Evolutionary conservation across 92 coral and sea anemone species (phyloP).

Genomic region (Bergia puertoricense): DNA sequence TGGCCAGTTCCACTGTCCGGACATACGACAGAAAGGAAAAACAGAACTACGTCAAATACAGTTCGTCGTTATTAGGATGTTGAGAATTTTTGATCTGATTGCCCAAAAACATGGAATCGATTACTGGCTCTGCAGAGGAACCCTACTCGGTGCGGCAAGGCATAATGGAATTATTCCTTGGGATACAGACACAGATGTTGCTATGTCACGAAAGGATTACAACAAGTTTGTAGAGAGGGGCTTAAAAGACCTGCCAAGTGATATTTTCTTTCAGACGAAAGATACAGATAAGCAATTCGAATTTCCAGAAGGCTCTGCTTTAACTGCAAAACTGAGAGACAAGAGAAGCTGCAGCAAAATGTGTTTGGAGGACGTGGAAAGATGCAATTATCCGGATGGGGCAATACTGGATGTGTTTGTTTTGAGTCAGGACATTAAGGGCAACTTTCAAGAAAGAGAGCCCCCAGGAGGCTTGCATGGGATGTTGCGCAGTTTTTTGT

Average conservation of each 20-base stretch:
- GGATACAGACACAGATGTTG: constrained; percentile 73
- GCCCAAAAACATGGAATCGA: constrained; percentile 58
- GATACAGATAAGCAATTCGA: constrained; percentile 50
- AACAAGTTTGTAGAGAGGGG: constrained; percentile 60
- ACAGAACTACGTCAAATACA: constrained; percentile 55
- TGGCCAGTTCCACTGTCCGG: constrained; percentile 56
- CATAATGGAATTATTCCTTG: constrained; percentile 80
- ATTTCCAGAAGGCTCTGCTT: constrained; percentile 44
- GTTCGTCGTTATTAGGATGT: constrained; percentile 59
- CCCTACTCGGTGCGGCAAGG: constrained; percentile 80
- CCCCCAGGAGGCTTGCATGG: constrained; percentile 14
- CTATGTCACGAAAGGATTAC: constrained; percentile 64
- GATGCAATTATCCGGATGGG: constrained; percentile 77
- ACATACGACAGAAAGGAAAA: constrained; percentile 50
- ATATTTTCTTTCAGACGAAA: constrained; percentile 71
- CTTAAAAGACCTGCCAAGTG: constrained; percentile 59
- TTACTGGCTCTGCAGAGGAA: constrained; percentile 70
- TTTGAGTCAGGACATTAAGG: background rate
- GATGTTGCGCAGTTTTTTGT: constrained; percentile 15
- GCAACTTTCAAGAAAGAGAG: constrained; percentile 36
- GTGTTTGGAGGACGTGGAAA: constrained; percentile 38
- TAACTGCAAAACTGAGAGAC: constrained; percentile 71
- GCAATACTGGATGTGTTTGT: constrained; percentile 67
- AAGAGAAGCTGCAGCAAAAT: constrained; percentile 68
- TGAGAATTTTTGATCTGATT: constrained; percentile 62